Percentiles rank a stretch among this genome's conserved stretches.
Conservation (phyloP, 1,140 invertebrate genomes). For the Sesamia nonagrioides region DNA sequence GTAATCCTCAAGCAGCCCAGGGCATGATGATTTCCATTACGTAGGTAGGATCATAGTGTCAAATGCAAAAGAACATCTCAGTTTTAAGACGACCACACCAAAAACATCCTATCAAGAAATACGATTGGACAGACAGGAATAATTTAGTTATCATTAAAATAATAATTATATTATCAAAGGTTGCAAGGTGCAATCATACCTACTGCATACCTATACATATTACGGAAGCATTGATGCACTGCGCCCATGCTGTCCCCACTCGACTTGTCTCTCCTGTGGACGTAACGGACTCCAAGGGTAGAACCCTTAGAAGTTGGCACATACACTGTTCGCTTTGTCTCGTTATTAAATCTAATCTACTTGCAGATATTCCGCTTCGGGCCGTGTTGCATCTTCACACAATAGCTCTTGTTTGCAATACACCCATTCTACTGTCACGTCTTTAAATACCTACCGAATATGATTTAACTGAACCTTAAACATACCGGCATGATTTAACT, state of each 20-base stretch:
- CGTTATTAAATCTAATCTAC: background rate
- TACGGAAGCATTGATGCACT: slow-evolving; percentile 3
- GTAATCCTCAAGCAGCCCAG: no score
- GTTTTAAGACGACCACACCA: no score
- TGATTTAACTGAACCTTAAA: background rate
- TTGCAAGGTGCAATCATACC: no score
- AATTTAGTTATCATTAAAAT: no score
- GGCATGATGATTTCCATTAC: no score
- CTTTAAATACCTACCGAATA: background rate
- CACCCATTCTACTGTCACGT: slow-evolving; percentile 17
- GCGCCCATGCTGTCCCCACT: background rate
- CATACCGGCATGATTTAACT: background rate
- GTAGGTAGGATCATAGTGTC: no score
- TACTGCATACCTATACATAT: background rate
- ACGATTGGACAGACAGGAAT: no score
- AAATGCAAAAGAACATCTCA: no score
- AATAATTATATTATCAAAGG: no score
- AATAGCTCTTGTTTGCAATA: slow-evolving; percentile 18
- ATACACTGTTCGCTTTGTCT: background rate
- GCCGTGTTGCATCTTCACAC: slow-evolving; percentile 9
- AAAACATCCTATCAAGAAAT: no score
- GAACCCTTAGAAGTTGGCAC: background rate
- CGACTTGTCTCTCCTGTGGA: background rate
- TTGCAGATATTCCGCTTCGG: background rate
- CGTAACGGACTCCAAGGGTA: background rate